Percentiles rank a stretch among this genome's conserved stretches.
These are phyloP conservation scores for Hirundichthys speculiger DNA, from an alignment of 2,113 vertebrate genomes.

Conservation along the genomic window DNA sequence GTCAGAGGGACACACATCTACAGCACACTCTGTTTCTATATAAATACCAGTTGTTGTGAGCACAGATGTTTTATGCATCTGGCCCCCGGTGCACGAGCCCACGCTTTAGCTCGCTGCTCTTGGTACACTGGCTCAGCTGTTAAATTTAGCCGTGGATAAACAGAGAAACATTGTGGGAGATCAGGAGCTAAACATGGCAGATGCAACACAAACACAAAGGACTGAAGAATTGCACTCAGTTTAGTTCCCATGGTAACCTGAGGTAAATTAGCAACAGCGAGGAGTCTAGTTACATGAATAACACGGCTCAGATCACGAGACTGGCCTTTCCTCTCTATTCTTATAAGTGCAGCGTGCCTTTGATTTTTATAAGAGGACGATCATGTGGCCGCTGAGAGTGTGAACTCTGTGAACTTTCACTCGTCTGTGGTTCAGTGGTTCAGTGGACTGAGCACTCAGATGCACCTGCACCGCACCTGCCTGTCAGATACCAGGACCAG, in stretches of 20 bases:
- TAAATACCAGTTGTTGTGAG: too few species aligned
- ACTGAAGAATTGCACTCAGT: conserved; percentile 3
- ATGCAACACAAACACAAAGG: conserved; percentile 52
- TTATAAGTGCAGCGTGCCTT: conserved; percentile 5
- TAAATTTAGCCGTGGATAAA: conserved; percentile 54
- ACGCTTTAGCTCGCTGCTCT: conserved; percentile 37
- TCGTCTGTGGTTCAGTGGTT: conserved; percentile 20
- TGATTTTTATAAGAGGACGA: conserved; percentile 18
- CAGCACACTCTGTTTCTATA: too few species aligned
- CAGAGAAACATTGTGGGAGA: conserved; percentile 43
- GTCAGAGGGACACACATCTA: too few species aligned
- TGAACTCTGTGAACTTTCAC: conserved; percentile 51
- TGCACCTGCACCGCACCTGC: conserved; percentile 3
- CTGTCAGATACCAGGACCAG: conserved; percentile 13
- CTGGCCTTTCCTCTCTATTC: conserved; percentile 52
- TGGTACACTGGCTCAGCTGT: conserved; percentile 30
- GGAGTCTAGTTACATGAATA: conserved; percentile 30
- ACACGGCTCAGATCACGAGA: conserved; percentile 29
- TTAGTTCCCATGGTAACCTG: conserved; percentile 67
- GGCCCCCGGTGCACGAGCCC: conserved; percentile 38
- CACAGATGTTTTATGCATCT: conserved; percentile 5
- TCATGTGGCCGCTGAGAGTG: conserved; percentile 16
- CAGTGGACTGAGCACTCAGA: neutral
- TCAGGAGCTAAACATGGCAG: conserved; percentile 54
- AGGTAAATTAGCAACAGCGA: conserved; percentile 45